Conservation (phyloP, 2,797 vertebrate species). For the Epinephelus awoara region DNA sequence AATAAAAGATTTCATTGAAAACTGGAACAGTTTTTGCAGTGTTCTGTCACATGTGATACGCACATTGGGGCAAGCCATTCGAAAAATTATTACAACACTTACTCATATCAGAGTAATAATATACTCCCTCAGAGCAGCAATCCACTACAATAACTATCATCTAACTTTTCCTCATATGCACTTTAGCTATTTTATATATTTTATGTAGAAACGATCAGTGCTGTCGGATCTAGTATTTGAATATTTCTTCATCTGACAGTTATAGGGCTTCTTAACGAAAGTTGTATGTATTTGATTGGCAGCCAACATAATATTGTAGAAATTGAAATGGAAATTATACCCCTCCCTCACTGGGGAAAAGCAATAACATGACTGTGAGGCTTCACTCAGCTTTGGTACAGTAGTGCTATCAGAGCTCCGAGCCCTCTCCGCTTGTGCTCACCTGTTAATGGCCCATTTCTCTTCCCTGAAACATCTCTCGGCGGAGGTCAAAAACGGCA, state of each 20-base stretch:
- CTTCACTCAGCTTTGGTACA: neutral
- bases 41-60: conserved; percentile 2
- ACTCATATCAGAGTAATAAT: conserved; percentile 14
- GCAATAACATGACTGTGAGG: conserved; percentile 15
- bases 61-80: conserved; percentile 2
- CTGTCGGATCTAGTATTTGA: conserved; percentile 14
- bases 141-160: conserved; percentile 20
- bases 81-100: neutral
- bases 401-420: neutral
- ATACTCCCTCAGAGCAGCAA: conserved; percentile 6
- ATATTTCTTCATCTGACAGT: conserved; percentile 36
- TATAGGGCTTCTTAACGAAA: conserved; percentile 12
- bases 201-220: conserved; percentile 16
- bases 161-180: conserved; percentile 4
- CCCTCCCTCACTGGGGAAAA: conserved; percentile 7
- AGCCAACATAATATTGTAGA: conserved; percentile 34
- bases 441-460: conserved; percentile 47
- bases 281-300: conserved; percentile 37
- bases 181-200: conserved; percentile 28
- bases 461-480: conserved; percentile 7
- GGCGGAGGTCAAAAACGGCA: conserved; percentile 26
- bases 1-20: conserved; percentile 33
- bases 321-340: conserved; percentile 41
- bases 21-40: neutral
- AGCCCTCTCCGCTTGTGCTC: neutral